Evolutionary conservation across 2,797 vertebrate genomes (phyloP).

Genomic region (Argya squamiceps): DNA sequence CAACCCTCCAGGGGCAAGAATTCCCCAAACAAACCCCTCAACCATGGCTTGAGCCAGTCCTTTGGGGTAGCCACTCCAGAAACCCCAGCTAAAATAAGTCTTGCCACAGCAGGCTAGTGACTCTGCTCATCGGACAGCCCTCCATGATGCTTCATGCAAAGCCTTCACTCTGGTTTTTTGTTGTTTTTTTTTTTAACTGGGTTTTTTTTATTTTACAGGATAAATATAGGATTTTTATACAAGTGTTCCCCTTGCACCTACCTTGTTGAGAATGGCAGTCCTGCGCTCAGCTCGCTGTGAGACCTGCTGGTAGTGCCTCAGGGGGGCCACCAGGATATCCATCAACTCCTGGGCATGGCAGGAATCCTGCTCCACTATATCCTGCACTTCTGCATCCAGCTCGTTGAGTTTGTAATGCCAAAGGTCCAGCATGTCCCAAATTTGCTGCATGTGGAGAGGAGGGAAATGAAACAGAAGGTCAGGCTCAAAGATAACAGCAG

Average conservation of each 20-base stretch:
- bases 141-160: neutral
- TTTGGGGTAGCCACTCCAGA: neutral
- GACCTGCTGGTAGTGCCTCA: conserved; percentile 84
- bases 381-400: conserved; percentile 88
- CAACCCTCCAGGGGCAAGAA: neutral
- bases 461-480: neutral
- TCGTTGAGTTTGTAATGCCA: conserved; percentile 87
- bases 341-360: conserved; percentile 80
- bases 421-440: conserved; percentile 89
- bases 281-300: conserved; percentile 87
- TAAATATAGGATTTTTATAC: neutral
- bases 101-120: neutral
- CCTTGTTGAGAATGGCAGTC: conserved; percentile 89
- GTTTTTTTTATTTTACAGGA: too few species aligned
- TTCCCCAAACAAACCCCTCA: neutral
- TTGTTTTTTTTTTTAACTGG: too few species aligned
- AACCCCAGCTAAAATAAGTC: neutral
- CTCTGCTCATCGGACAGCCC: neutral
- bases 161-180: neutral
- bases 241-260: neutral
- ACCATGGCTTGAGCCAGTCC: accelerated
- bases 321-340: conserved; percentile 82
- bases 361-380: conserved; percentile 85
- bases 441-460: conserved; percentile 71
- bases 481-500: neutral